Evolutionary conservation across 2,888 invertebrate species (phyloP).

Genomic region (Phyllotreta striolata): DNA sequence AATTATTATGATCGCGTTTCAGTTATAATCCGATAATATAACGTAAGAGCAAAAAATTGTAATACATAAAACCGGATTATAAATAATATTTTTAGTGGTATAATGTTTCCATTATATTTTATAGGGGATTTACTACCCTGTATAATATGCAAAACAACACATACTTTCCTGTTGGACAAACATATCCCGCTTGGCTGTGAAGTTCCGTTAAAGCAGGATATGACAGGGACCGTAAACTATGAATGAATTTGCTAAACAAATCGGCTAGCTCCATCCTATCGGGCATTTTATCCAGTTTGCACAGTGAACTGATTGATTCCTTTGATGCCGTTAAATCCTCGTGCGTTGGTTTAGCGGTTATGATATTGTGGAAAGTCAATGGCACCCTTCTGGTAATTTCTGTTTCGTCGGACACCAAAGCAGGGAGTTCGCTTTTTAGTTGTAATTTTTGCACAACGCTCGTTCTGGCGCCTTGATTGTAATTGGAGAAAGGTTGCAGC

Average conservation of each 20-base stretch:
- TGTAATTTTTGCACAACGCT: slow-evolving; percentile 68
- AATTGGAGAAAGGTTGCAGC: slow-evolving; percentile 79
- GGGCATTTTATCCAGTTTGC: slow-evolving; percentile 67
- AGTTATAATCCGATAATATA: too few species aligned
- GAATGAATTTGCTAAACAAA: slow-evolving; percentile 71
- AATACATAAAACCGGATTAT: too few species aligned
- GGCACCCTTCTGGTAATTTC: slow-evolving; percentile 67
- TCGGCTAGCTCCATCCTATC: slow-evolving; percentile 70
- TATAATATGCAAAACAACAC: slow-evolving; percentile 51
- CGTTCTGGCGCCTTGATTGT: slow-evolving; percentile 76
- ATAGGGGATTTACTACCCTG: neutral
- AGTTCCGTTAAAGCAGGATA: slow-evolving; percentile 74
- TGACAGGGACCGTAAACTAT: slow-evolving; percentile 72
- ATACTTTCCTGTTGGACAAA: slow-evolving; percentile 77
- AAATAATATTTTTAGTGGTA: too few species aligned
- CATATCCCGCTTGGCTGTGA: slow-evolving; percentile 68
- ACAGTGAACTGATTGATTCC: slow-evolving; percentile 75
- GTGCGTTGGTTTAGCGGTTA: slow-evolving; percentile 71
- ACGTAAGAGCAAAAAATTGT: too few species aligned
- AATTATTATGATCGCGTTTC: too few species aligned
- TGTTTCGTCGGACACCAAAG: slow-evolving; percentile 63
- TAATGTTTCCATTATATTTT: too few species aligned
- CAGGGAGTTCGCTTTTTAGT: slow-evolving; percentile 65
- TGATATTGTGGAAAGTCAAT: slow-evolving; percentile 77
- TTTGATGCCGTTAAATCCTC: slow-evolving; percentile 76